These are phyloP conservation scores for Manis crassicaudata DNA, from an alignment of 2,797 vertebrate genomes.

Conservation along the genomic window DNA sequence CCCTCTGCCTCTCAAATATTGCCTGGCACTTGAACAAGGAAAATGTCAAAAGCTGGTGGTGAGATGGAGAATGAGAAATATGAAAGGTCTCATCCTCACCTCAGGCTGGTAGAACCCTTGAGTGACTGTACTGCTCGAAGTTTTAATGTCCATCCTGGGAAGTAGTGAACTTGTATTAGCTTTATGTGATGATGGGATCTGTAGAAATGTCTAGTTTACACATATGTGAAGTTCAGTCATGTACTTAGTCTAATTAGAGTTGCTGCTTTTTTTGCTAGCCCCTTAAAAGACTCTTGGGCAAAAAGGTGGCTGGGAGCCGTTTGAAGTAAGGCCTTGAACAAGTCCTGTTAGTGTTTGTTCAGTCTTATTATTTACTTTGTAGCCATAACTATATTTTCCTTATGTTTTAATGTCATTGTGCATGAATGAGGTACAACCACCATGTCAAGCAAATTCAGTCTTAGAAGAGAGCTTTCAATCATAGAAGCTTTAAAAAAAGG, in stretches of 20 bases:
- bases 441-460: neutral
- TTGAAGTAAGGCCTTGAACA: neutral
- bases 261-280: neutral
- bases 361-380: neutral
- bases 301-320: too few species aligned
- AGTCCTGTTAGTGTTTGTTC: neutral
- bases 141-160: neutral
- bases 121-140: neutral
- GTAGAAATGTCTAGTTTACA: neutral
- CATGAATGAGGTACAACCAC: neutral
- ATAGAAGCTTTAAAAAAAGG: neutral
- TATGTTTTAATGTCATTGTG: neutral
- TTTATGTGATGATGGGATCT: neutral
- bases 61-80: neutral
- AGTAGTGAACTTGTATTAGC: neutral
- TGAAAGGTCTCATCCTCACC: neutral
- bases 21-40: neutral
- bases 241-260: neutral
- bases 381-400: neutral
- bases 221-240: neutral
- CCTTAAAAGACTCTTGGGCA: neutral
- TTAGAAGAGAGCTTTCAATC: neutral
- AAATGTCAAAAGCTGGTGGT: neutral
- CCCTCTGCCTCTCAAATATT: neutral
- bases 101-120: neutral